A percentile compares a stretch with the other conserved stretches of the same genome.
These are phyloP conservation scores for Aythya baeri DNA, from an alignment of 2,113 vertebrate species.

Conservation along the genomic window DNA sequence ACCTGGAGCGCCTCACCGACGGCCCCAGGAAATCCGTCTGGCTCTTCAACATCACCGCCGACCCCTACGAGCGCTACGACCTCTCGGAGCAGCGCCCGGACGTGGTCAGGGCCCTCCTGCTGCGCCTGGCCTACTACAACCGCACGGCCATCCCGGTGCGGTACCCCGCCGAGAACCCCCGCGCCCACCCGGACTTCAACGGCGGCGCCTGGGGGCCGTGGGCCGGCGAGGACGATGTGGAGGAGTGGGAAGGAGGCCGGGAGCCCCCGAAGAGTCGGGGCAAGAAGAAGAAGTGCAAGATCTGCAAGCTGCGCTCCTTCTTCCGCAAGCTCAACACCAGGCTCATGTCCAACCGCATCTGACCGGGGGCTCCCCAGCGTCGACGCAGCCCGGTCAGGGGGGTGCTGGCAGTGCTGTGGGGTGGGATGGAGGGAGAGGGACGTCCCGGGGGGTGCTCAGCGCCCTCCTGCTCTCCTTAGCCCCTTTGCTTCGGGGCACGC, in stretches of 20 bases:
- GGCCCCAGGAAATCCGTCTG: constrained; percentile 85
- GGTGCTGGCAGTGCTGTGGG: accelerated
- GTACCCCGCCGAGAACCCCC: constrained; percentile 91
- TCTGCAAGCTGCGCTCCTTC: constrained; percentile 88
- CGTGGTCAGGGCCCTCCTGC: constrained; percentile 87
- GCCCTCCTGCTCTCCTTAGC: background rate
- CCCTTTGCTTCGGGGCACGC: background rate
- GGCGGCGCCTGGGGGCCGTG: constrained; percentile 96
- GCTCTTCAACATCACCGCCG: constrained; percentile 95
- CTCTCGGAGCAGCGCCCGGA: constrained; percentile 86
- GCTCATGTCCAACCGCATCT: constrained; percentile 95
- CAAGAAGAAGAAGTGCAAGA: constrained; percentile 87
- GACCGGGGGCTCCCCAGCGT: constrained; percentile 16
- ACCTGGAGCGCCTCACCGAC: constrained; percentile 86
- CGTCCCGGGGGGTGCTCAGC: accelerated
- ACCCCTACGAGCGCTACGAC: constrained; percentile 92
- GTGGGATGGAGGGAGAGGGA: background rate
- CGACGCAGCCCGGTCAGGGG: background rate
- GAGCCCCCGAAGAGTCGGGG: constrained; percentile 75
- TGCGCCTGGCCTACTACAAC: constrained; percentile 89
- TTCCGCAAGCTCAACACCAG: constrained; percentile 92
- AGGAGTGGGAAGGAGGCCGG: constrained; percentile 73
- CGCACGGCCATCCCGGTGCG: constrained; percentile 91
- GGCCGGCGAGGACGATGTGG: constrained; percentile 87
- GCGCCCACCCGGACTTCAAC: constrained; percentile 91